phyloP scores from a whole-genome alignment of 2,797 vertebrate species.

The Silurus lanzhouensis region DNA sequence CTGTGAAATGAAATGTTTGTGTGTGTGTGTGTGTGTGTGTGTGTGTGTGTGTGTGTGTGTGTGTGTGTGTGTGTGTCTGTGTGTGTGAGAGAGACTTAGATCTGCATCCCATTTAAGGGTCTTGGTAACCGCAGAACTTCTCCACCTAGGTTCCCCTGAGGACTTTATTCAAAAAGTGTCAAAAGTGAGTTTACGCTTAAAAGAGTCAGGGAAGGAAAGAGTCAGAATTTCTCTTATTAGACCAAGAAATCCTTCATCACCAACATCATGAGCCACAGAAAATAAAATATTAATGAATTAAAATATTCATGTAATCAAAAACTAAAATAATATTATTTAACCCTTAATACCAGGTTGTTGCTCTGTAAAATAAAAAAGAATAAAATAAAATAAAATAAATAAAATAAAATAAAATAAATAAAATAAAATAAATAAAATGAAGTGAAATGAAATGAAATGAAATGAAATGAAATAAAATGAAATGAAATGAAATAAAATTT shows the following conservation, averaged over 20 bases:
- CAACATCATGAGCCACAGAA: slow-evolving; percentile 8
- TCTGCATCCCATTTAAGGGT: slow-evolving; percentile 16
- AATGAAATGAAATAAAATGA: no score
- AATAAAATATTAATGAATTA: background rate
- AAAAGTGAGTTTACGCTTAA: slow-evolving; percentile 53
- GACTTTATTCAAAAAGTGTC: slow-evolving; percentile 32
- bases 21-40: background rate
- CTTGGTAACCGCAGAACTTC: slow-evolving; percentile 25
- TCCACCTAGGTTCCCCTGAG: slow-evolving; percentile 8
- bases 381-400: background rate
- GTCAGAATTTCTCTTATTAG: background rate
- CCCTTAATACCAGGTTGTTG: background rate
- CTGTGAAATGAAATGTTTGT: background rate
- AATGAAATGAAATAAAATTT: no score
- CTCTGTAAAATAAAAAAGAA: background rate
- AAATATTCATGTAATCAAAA: background rate
- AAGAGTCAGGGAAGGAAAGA: background rate
- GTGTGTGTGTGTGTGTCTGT: slow-evolving; percentile 19
- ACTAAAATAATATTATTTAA: background rate
- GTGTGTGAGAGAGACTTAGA: slow-evolving; percentile 1
- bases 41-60: background rate
- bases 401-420: no score
- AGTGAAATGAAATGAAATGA: no score
- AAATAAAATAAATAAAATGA: no score
- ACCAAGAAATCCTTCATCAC: background rate